phyloP scores from a whole-genome alignment of 2,113 vertebrate genomes.

The Sander vitreus region DNA sequence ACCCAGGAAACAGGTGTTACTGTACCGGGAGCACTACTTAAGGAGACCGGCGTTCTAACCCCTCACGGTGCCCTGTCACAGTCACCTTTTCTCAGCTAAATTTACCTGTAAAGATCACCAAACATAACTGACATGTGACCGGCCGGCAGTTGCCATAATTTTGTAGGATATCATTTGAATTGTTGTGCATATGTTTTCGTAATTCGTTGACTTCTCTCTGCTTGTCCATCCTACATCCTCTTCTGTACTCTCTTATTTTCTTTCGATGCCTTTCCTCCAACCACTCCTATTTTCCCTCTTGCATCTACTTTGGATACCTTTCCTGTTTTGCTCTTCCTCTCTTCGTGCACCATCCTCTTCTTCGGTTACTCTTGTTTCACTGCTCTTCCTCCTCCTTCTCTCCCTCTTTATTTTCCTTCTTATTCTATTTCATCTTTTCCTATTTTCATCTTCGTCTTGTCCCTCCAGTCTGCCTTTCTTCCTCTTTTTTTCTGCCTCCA shows the following conservation, averaged over 20 bases:
- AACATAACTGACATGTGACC: no score
- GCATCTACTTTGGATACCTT: neutral
- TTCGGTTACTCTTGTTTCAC: neutral
- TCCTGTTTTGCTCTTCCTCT: neutral
- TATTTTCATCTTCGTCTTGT: conserved; percentile 11
- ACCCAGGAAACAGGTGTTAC: no score
- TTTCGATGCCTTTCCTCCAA: neutral
- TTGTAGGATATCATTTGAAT: no score
- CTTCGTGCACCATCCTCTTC: conserved; percentile 7
- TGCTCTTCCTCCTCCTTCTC: neutral
- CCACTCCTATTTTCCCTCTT: neutral
- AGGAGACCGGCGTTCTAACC: no score
- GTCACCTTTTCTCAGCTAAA: no score
- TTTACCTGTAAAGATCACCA: no score
- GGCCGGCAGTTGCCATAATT: no score
- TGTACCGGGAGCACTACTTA: no score
- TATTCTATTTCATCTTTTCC: neutral
- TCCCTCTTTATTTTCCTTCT: no score
- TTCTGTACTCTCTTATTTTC: neutral
- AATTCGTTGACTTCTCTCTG: neutral
- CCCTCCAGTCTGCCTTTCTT: conserved; percentile 15
- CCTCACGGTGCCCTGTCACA: no score
- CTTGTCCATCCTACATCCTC: neutral
- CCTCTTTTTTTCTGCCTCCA: conserved; percentile 15
- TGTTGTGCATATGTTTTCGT: no score